Evolutionary conservation across 2,888 invertebrate species (phyloP).

Genomic region (Diaperis boleti): DNA sequence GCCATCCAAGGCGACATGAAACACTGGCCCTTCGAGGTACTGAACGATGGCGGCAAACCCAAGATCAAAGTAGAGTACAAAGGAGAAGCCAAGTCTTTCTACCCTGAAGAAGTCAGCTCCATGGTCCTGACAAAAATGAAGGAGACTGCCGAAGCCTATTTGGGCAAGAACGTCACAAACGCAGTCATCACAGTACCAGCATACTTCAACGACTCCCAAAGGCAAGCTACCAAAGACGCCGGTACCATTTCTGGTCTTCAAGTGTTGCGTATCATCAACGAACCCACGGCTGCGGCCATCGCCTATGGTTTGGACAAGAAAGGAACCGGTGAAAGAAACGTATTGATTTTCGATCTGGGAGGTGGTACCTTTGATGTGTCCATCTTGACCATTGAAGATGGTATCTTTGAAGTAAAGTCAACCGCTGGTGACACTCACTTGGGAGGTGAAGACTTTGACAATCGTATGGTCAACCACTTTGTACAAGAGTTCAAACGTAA

Average conservation of each 20-base stretch:
- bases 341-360: conserved; percentile 83
- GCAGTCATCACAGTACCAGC: conserved; percentile 93
- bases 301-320: conserved; percentile 93
- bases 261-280: conserved; percentile 91
- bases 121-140: conserved; percentile 96
- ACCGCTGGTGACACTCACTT: conserved; percentile 96
- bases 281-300: conserved; percentile 92
- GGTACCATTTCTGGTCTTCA: conserved; percentile 92
- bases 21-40: conserved; percentile 93
- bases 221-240: conserved; percentile 93
- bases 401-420: conserved; percentile 91
- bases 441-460: conserved; percentile 95
- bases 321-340: conserved; percentile 83
- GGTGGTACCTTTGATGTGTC: conserved; percentile 98
- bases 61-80: conserved; percentile 89
- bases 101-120: conserved; percentile 91
- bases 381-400: conserved; percentile 92
- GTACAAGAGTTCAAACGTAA: conserved; percentile 93
- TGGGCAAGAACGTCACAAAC: conserved; percentile 86
- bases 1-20: conserved; percentile 96
- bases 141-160: conserved; percentile 89
- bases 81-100: conserved; percentile 89
- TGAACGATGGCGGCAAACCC: conserved; percentile 83
- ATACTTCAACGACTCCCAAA: conserved; percentile 92
- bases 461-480: conserved; percentile 90